These are phyloP conservation scores for Sphyrna mokarran DNA, from an alignment of 2,113 vertebrate species.

Conservation along the genomic window DNA sequence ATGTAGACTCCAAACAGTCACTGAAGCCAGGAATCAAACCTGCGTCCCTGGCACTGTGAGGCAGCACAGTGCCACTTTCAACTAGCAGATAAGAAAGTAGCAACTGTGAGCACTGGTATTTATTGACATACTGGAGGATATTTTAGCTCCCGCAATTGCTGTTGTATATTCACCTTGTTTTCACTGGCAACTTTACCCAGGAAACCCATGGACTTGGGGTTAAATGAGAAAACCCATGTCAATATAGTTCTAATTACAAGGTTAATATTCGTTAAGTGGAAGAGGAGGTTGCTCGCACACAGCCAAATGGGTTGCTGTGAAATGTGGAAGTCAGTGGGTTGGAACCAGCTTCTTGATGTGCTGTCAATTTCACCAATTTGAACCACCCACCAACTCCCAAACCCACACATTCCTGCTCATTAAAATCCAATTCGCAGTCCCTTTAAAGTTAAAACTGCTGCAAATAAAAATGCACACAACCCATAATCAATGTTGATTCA, in stretches of 20 bases:
- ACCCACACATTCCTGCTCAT: background rate
- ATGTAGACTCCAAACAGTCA: too few relatives aligned
- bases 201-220: background rate
- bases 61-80: background rate
- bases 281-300: background rate
- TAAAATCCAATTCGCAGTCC: background rate
- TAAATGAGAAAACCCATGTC: background rate
- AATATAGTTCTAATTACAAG: background rate
- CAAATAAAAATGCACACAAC: background rate
- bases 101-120: background rate
- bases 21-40: too few relatives aligned
- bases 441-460: constrained; percentile 5
- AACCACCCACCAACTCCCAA: background rate
- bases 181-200: background rate
- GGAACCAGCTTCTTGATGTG: background rate
- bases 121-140: background rate
- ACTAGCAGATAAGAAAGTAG: background rate
- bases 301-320: background rate
- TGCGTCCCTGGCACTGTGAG: too few relatives aligned
- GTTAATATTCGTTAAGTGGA: background rate
- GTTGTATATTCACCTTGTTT: background rate
- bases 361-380: background rate
- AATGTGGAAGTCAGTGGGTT: background rate
- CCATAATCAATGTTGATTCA: background rate
- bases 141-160: background rate